Evolutionary conservation across 1,140 invertebrate genomes (phyloP), one percentile per base, ranked within the genome.

Genomic region (Aricia agestis): DNA sequence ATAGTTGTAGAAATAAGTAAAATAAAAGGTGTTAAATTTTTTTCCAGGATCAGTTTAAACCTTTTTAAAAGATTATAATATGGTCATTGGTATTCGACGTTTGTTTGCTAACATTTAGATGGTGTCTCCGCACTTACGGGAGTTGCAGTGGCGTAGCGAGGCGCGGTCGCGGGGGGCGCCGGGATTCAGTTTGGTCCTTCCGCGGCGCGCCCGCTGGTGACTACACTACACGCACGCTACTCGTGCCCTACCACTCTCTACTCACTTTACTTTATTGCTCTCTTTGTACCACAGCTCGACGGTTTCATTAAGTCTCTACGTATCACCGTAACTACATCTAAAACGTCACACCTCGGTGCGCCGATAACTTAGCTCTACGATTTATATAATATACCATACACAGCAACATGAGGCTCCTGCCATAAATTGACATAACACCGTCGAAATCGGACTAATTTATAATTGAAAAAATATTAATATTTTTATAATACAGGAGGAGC

Each of bases 241-340:
- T 82, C 83, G 82, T 85, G 81, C 84, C 74, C 75, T 83, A 85
- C 73, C 77, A 80, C 75, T 78, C 77, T 79, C 81, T 83, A 86
- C 76, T 77, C 78, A 83, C 80, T 78, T 82, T 82, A 85, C 75
- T 81, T 87, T 87, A 89, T 89, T 87, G 85, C 84, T 89, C 85
- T 89, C 87, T 87, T 86, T 87, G 85, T 87, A 89, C 85, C 87
- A 89, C 87, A 89, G 87, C 87, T 89, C 87, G 87, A 89, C 85
- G 87, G 87, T 89, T 89, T 87, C 87, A 84, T 85, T 89, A 89
- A 89, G 85, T 89, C 87, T 89, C 87, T 89, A 87, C 85, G 83
- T 89, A 89, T 89, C 87, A 87, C 87, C 81, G 81, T 84, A 86
- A 85, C 87, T 89, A 89, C 84, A 79, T 74, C 84, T 86, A 86